These are phyloP conservation scores for Origma solitaria DNA, from an alignment of 2,113 vertebrate species.

Conservation along the genomic window DNA sequence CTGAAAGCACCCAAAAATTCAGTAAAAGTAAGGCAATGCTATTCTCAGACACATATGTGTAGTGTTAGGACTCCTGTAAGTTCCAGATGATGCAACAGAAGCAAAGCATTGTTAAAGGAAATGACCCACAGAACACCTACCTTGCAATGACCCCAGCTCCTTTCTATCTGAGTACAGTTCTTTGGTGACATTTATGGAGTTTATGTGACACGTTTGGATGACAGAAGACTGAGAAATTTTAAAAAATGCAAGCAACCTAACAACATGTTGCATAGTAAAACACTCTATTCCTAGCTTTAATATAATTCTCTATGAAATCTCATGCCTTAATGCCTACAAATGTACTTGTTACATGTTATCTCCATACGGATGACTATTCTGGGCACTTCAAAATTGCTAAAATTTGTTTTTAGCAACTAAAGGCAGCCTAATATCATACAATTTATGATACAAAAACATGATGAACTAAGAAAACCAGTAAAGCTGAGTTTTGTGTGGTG, in stretches of 20 bases:
- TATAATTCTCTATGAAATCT: not conserved
- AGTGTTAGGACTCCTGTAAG: not conserved
- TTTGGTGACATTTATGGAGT: not conserved
- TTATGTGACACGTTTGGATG: not conserved
- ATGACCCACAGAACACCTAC: not conserved
- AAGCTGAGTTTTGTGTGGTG: not conserved
- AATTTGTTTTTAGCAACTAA: not conserved
- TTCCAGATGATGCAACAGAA: not conserved
- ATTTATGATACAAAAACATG: not conserved
- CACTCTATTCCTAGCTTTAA: not conserved
- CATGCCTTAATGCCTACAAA: not conserved
- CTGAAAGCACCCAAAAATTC: not conserved
- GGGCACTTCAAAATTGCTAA: not conserved
- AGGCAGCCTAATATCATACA: not conserved
- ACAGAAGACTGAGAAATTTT: not conserved
- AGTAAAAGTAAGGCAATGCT: not conserved
- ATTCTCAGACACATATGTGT: not conserved
- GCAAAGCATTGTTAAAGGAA: not conserved
- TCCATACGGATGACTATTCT: not conserved
- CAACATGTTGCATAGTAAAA: not conserved
- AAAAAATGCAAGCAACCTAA: not conserved
- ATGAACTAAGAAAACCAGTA: not conserved
- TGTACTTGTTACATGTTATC: not conserved
- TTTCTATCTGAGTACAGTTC: not conserved
- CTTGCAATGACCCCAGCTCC: not conserved